Base-by-base conservation (phyloP, 2,797 vertebrate species). In the Muraenolepis orangiensis region DNA sequence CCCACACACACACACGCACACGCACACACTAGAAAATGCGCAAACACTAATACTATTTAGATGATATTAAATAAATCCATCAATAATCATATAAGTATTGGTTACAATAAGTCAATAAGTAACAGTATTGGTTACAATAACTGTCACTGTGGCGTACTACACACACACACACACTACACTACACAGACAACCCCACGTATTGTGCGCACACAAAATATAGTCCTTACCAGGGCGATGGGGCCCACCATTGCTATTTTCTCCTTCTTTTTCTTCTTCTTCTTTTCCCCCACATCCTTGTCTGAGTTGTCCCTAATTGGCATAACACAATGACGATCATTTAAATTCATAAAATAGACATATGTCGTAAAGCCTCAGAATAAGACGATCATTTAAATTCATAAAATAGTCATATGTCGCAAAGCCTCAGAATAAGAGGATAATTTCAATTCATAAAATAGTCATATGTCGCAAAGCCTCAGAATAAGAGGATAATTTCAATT, bases 181-280 rank as follows among this genome's bases (percentile, higher is more conserved):
- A 31, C 34, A 20, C 36, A 67, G 23, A 66, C 14, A 57, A 6
- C n/a, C 42, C 18, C 42, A 46, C 16, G 12, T 7, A n/a, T n/a
- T n/a, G n/a, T 1, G 6, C 20, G 2, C 57, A 64, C 23, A 26
- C 57, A n/a, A n/a, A n/a, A n/a, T n/a, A n/a, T n/a, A n/a, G n/a
- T 70, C 20, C 92, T 85, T 79, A 93, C 92, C 90, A 93, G 68
- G 71, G 79, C 81, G 18, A 93, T 72, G 32, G 90, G 85, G 10
- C 93, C 86, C 30, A 93, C 90, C 90, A 87, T 86, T 30, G 87
- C 78, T 46, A 85, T 2, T 69, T 87, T 83, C 57, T 34, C 26
- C 16, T 64, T 66, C 36, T 93, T 90, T 68, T 89, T 80, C 69
- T 90, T 88, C 77, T 90, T 83, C 70, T 84, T 82, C 18, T 73